Evolutionary conservation across 2,888 invertebrate genomes (phyloP).

Genomic region (Coleophora flavipennella): DNA sequence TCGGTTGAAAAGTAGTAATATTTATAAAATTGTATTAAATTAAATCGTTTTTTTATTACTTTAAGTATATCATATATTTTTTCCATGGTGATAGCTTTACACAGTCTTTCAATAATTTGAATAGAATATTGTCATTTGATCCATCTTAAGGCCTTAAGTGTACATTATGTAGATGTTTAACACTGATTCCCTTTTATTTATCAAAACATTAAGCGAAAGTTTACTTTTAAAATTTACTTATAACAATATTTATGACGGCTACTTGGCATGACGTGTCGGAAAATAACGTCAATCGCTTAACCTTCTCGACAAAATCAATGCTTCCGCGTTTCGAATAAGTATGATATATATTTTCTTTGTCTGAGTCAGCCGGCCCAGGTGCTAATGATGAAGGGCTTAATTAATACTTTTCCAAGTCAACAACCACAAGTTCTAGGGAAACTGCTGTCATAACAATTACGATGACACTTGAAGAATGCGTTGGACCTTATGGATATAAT

Average conservation of each 20-base stretch:
- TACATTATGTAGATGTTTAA: no score
- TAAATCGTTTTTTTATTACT: no score
- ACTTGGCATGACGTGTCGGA: slow-evolving; percentile 26
- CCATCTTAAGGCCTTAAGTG: no score
- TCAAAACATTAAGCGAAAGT: slow-evolving; percentile 47
- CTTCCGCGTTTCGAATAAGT: slow-evolving; percentile 35
- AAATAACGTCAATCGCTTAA: slow-evolving; percentile 34
- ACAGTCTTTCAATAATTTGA: no score
- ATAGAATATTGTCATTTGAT: no score
- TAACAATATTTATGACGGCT: slow-evolving; percentile 27
- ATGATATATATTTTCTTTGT: slow-evolving; percentile 17
- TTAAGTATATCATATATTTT: no score
- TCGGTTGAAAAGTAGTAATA: no score
- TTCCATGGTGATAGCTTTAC: no score
- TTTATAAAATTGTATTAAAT: no score
- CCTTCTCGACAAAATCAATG: slow-evolving; percentile 30
- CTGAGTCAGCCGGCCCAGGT: slow-evolving; percentile 32
- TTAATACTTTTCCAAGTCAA: slow-evolving; percentile 19
- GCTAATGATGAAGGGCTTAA: slow-evolving; percentile 32
- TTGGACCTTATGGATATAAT: background rate
- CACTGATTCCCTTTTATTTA: no score
- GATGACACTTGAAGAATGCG: slow-evolving; percentile 4
- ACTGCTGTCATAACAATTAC: background rate
- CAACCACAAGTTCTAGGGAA: slow-evolving; percentile 1
- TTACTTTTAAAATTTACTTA: slow-evolving; percentile 22